Evolutionary conservation across 2,797 vertebrate genomes (phyloP).

Genomic region (Percopsis omiscomaycus): DNA sequence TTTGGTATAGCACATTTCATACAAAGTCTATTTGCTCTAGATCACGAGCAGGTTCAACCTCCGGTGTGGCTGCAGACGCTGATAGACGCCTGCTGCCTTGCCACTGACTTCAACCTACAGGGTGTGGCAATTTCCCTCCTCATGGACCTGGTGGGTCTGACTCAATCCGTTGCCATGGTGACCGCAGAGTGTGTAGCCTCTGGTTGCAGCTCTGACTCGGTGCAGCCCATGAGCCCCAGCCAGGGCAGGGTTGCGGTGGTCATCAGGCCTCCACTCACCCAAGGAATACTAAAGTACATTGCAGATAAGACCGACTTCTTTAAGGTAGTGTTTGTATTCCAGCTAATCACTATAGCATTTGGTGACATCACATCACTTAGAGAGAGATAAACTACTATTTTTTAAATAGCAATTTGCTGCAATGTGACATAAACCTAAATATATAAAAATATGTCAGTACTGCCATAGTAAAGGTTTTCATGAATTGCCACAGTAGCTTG

Average conservation of each 20-base stretch:
- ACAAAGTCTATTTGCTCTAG: slow-evolving; percentile 62
- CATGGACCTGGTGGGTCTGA: slow-evolving; percentile 94
- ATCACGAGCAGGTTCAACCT: slow-evolving; percentile 84
- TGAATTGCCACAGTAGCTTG: no score
- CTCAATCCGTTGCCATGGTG: slow-evolving; percentile 92
- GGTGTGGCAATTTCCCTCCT: slow-evolving; percentile 90
- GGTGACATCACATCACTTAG: no score
- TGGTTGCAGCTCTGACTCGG: slow-evolving; percentile 74
- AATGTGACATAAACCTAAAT: no score
- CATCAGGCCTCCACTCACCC: slow-evolving; percentile 94
- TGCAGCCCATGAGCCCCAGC: slow-evolving; percentile 91
- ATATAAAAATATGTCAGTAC: neutral
- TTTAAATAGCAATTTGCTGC: no score
- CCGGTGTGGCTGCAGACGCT: slow-evolving; percentile 92
- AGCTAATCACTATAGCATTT: no score
- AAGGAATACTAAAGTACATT: slow-evolving; percentile 91
- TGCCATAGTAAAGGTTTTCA: neutral
- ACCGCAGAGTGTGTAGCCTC: slow-evolving; percentile 84
- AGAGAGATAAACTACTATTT: no score
- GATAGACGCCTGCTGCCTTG: slow-evolving; percentile 91
- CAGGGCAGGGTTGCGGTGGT: slow-evolving; percentile 96
- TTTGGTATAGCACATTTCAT: neutral
- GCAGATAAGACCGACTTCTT: slow-evolving; percentile 96
- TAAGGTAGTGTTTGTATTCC: slow-evolving; percentile 80
- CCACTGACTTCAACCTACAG: slow-evolving; percentile 87